Conservation (phyloP, 2,888 invertebrate genomes). For the Strigamia crassipes region DNA sequence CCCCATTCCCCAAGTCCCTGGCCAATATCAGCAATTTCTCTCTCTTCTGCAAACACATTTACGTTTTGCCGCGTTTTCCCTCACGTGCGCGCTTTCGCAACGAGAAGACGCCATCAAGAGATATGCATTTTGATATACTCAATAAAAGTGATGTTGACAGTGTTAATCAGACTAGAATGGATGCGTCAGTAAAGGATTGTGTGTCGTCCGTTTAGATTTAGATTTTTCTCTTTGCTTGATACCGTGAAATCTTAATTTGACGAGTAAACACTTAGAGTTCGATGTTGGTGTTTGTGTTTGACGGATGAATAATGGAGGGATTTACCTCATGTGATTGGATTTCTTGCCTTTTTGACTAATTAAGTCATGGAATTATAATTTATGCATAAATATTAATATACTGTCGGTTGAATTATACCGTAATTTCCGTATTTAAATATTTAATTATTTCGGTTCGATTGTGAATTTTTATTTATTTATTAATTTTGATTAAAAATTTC, state of each 20-base stretch:
- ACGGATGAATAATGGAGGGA: no score
- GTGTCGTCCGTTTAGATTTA: not conserved
- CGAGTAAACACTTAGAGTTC: no score
- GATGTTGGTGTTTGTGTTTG: no score
- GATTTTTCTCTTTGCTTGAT: not conserved
- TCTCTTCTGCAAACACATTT: constrained; percentile 19
- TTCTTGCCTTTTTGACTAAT: no score
- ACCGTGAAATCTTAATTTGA: not conserved
- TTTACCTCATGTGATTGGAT: no score
- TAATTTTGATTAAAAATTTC: not conserved
- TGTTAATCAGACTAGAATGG: constrained; percentile 29
- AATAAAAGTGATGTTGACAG: constrained; percentile 38
- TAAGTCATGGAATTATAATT: no score
- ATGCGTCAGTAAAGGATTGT: constrained; percentile 5
- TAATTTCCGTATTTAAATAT: no score
- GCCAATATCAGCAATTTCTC: constrained; percentile 42
- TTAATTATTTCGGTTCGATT: not conserved
- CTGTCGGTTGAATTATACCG: no score
- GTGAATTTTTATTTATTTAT: not conserved
- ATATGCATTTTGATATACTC: constrained; percentile 32
- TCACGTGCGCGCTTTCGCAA: not conserved
- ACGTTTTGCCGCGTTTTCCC: constrained; percentile 34
- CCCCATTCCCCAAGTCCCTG: constrained; percentile 32
- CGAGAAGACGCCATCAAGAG: constrained; percentile 29
- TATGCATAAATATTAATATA: no score